Percentiles rank a stretch among this genome's conserved stretches.
phyloP scores from a whole-genome alignment of 2,113 vertebrate species.

The Limanda limanda region DNA sequence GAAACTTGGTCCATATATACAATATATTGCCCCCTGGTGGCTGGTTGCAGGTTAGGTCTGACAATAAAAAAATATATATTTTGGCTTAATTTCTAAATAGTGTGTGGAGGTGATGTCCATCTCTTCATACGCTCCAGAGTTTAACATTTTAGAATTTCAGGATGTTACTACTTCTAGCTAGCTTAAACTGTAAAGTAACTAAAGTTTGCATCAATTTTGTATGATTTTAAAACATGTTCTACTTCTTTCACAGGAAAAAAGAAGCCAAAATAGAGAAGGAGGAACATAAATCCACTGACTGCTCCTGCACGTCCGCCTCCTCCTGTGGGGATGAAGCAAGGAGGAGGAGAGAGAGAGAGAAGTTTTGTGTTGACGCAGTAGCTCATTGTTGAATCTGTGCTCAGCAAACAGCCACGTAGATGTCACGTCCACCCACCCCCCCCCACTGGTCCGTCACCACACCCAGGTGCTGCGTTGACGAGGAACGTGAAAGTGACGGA shows the following conservation, averaged over 20 bases:
- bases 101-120: no score
- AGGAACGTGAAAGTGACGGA: slow-evolving; percentile 1
- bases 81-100: no score
- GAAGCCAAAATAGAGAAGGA: not conserved
- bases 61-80: no score
- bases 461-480: slow-evolving; percentile 10
- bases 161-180: no score
- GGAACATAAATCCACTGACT: slow-evolving; percentile 1
- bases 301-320: not conserved
- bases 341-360: not conserved
- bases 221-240: no score
- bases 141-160: no score
- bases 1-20: no score
- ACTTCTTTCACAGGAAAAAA: slow-evolving; percentile 1
- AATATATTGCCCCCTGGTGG: no score
- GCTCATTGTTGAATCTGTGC: slow-evolving; percentile 20
- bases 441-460: not conserved
- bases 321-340: not conserved
- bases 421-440: not conserved
- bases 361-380: slow-evolving; percentile 29
- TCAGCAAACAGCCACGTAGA: slow-evolving; percentile 11
- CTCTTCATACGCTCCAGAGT: no score
- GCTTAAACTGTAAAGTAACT: no score
- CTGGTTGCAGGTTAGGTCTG: no score
- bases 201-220: no score